These are phyloP conservation scores for Priocnemis perturbator DNA, from an alignment of 2,888 invertebrate genomes.

Conservation along the genomic window DNA sequence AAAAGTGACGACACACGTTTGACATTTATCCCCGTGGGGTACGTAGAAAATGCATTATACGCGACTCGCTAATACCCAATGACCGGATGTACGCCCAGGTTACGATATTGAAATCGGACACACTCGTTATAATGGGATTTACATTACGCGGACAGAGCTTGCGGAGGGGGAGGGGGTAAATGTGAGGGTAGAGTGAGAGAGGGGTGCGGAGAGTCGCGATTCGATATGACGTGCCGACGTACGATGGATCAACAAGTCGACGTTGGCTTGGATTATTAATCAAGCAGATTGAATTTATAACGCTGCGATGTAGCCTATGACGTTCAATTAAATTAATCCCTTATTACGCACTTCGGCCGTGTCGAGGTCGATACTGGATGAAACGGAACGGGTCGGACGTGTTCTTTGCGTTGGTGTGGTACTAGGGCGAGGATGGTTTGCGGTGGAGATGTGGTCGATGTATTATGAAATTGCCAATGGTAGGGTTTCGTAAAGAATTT, in stretches of 20 bases:
- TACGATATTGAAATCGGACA: slow-evolving; percentile 34
- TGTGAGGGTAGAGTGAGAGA: neutral
- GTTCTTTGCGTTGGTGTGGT: no score
- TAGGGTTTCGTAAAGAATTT: no score
- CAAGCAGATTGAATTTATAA: slow-evolving; percentile 43
- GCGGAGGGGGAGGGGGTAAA: neutral
- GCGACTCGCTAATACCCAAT: slow-evolving; percentile 20
- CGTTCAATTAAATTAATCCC: slow-evolving; percentile 47
- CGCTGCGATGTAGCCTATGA: slow-evolving; percentile 18
- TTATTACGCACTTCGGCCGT: slow-evolving; percentile 26
- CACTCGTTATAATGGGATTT: slow-evolving; percentile 51
- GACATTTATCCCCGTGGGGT: slow-evolving; percentile 21
- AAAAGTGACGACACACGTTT: slow-evolving; percentile 17
- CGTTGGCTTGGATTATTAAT: slow-evolving; percentile 46
- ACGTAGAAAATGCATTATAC: slow-evolving; percentile 36
- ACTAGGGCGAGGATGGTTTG: no score
- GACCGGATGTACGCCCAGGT: slow-evolving; percentile 13
- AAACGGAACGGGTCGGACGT: slow-evolving; percentile 1
- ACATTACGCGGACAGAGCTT: slow-evolving; percentile 33
- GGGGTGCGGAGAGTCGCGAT: slow-evolving; percentile 1
- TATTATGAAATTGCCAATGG: no score
- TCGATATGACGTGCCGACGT: slow-evolving; percentile 33
- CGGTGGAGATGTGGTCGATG: no score
- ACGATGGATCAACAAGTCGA: slow-evolving; percentile 50
- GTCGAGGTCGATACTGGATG: slow-evolving; percentile 18